Conservation (phyloP, 2,113 vertebrate genomes). For the Cyprinodon variegatus region DNA sequence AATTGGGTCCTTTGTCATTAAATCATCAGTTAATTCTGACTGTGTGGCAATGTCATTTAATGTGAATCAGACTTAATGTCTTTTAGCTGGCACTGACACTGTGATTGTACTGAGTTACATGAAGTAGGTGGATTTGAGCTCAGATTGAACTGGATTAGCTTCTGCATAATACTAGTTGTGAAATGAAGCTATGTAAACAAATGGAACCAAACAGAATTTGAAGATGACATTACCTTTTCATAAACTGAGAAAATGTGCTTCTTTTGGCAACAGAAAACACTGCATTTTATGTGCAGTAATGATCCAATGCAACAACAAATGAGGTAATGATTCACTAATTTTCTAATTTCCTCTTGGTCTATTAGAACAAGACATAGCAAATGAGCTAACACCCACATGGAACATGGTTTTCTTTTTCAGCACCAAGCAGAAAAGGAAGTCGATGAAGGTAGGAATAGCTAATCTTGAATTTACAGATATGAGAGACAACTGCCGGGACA, state of each 20-base stretch:
- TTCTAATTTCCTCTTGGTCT: neutral
- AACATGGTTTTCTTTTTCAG: neutral
- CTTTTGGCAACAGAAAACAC: neutral
- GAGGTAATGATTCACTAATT: neutral
- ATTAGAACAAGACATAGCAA: neutral
- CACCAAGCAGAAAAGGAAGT: neutral
- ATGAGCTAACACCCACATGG: neutral
- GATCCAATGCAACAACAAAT: neutral
- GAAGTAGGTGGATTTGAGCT: neutral
- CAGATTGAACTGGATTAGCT: neutral
- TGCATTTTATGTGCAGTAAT: neutral
- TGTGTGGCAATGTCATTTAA: too few species aligned
- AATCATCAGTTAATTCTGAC: neutral
- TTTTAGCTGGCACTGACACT: too few species aligned
- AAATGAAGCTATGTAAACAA: neutral
- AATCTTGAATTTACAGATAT: conserved; percentile 22
- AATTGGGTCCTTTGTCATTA: too few species aligned
- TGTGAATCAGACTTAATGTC: too few species aligned
- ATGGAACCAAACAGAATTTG: neutral
- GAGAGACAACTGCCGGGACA: conserved; percentile 16
- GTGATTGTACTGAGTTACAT: neutral
- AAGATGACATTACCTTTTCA: neutral
- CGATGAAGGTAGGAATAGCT: neutral
- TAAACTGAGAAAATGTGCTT: neutral
- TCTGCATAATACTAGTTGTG: neutral